Conservation (phyloP, 1,140 invertebrate species). For the Solenopsis fugax region DNA sequence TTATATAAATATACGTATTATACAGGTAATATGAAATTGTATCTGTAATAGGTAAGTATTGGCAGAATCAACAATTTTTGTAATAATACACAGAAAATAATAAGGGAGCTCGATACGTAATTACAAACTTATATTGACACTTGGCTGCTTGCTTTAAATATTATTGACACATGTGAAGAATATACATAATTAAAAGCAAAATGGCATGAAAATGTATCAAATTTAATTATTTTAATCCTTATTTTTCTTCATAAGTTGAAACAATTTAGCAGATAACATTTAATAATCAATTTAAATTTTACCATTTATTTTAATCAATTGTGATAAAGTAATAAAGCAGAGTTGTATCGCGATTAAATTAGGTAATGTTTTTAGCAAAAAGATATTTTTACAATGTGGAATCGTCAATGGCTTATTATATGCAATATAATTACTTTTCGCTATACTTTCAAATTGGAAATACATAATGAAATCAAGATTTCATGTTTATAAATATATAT, state of each 20-base stretch:
- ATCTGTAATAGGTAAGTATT: constrained; percentile 52
- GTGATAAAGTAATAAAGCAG: not conserved
- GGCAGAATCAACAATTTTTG: constrained; percentile 3
- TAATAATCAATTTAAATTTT: not conserved
- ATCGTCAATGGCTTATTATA: not conserved
- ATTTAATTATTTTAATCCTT: not conserved
- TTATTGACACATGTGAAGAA: not conserved
- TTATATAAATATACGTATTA: no score
- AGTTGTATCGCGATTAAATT: not conserved
- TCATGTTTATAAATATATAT: constrained; percentile 1
- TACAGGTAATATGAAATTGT: constrained; percentile 11
- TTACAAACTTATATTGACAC: constrained; percentile 2
- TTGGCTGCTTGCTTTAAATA: not conserved
- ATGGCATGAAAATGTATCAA: not conserved
- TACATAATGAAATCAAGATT: constrained; percentile 30
- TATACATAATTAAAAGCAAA: not conserved
- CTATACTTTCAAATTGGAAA: constrained; percentile 1
- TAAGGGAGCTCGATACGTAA: not conserved
- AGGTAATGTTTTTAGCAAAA: not conserved
- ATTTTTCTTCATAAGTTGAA: not conserved
- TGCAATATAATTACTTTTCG: not conserved
- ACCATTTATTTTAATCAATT: constrained; percentile 3
- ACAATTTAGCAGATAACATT: not conserved
- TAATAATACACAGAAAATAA: constrained; percentile 37
- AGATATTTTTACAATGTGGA: not conserved